These are phyloP conservation scores for Pentalonia nigronervosa DNA, from an alignment of 1,140 invertebrate species.

Conservation along the genomic window DNA sequence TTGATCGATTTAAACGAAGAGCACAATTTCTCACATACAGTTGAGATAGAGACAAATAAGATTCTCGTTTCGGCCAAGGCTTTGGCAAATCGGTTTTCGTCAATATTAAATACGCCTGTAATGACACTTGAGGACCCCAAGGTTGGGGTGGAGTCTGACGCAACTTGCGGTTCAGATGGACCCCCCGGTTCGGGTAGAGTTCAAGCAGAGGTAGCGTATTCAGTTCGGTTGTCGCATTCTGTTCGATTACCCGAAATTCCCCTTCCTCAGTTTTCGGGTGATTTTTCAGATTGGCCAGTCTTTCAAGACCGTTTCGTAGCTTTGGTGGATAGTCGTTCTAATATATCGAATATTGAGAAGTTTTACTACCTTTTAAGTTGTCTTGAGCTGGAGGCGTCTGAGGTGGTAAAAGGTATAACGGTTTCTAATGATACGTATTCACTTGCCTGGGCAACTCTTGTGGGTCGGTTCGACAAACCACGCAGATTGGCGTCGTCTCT, in stretches of 20 bases:
- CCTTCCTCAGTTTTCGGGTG: background rate
- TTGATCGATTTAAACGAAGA: background rate
- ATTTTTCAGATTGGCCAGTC: background rate
- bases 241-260: background rate
- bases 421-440: background rate
- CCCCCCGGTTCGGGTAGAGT: background rate
- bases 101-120: background rate
- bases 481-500: background rate
- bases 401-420: background rate
- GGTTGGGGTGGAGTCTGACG: rapidly evolving
- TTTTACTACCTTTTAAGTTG: background rate
- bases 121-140: background rate
- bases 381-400: background rate
- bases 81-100: background rate
- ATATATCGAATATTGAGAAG: background rate
- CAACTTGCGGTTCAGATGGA: background rate
- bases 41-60: background rate
- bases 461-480: background rate
- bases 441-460: background rate
- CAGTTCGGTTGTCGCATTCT: background rate
- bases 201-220: rapidly evolving
- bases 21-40: background rate
- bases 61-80: background rate
- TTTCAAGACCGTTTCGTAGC: background rate
- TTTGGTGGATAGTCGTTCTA: background rate